These are phyloP conservation scores for Agrochola circellaris DNA, from an alignment of 2,888 invertebrate genomes.

Conservation along the genomic window DNA sequence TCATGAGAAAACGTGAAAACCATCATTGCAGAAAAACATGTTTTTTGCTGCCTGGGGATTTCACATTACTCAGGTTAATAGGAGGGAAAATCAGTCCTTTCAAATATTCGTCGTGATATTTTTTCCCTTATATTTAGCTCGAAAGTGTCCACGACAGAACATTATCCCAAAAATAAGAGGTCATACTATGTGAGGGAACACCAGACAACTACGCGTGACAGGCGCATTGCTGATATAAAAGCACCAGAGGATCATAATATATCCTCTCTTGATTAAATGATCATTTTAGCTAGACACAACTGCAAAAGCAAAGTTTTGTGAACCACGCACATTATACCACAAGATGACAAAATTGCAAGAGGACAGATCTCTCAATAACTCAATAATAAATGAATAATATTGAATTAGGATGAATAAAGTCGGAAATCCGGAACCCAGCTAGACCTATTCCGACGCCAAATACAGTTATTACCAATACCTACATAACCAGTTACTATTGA, in stretches of 20 bases:
- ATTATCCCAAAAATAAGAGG: background rate
- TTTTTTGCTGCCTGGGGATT: conserved; percentile 12
- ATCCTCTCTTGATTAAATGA: background rate
- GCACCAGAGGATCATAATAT: background rate
- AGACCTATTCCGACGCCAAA: background rate
- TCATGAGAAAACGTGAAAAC: conserved; percentile 23
- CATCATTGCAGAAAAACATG: conserved; percentile 25
- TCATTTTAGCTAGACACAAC: background rate
- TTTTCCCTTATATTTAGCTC: background rate
- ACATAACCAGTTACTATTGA: background rate
- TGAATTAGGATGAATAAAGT: background rate
- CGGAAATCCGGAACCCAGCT: background rate
- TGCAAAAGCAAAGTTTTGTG: background rate
- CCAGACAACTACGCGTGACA: background rate
- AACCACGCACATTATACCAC: background rate
- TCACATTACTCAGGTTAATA: background rate
- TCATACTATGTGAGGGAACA: background rate
- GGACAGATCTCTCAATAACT: background rate
- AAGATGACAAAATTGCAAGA: background rate
- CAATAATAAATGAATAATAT: background rate
- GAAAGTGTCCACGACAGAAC: background rate
- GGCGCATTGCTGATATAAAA: background rate
- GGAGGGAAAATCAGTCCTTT: conserved; percentile 13
- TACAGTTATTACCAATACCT: background rate
- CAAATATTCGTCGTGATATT: background rate